A percentile compares a stretch with the other conserved stretches of the same genome.
Conservation (phyloP, 2,797 vertebrate species). For the Okamejei kenojei region DNA sequence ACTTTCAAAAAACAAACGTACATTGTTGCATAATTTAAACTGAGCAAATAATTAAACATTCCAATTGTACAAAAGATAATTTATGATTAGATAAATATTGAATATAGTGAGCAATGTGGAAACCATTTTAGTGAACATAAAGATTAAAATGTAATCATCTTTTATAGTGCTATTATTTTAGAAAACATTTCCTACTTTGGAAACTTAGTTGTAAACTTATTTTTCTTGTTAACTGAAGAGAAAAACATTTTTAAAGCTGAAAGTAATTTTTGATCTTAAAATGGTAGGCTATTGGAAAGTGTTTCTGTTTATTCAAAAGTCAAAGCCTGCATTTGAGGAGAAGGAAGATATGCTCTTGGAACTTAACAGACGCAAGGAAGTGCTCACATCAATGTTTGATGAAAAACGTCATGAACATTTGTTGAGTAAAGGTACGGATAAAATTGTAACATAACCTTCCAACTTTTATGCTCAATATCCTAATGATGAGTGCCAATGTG, state of each 20-base stretch:
- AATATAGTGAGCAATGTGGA: background rate
- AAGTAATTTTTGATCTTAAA: background rate
- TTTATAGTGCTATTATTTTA: background rate
- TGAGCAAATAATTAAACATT: background rate
- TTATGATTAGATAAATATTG: background rate
- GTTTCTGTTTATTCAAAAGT: constrained; percentile 49
- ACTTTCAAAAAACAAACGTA: background rate
- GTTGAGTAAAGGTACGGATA: constrained; percentile 74
- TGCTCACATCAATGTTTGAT: constrained; percentile 81
- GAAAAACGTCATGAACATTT: constrained; percentile 86
- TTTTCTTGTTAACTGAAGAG: background rate
- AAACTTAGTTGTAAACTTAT: background rate
- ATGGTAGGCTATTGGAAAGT: background rate
- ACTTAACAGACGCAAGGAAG: constrained; percentile 72
- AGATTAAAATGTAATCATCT: background rate
- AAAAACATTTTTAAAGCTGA: background rate
- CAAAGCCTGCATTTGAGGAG: constrained; percentile 68
- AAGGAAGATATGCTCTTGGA: constrained; percentile 77
- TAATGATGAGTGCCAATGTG: too few relatives aligned
- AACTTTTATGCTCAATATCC: too few relatives aligned
- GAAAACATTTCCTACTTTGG: background rate
- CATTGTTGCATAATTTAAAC: background rate
- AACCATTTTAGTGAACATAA: background rate
- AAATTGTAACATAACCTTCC: too few relatives aligned
- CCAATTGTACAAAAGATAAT: background rate